phyloP scores from a whole-genome alignment of 2,113 vertebrate species.

The Lethenteron reissneri region DNA sequence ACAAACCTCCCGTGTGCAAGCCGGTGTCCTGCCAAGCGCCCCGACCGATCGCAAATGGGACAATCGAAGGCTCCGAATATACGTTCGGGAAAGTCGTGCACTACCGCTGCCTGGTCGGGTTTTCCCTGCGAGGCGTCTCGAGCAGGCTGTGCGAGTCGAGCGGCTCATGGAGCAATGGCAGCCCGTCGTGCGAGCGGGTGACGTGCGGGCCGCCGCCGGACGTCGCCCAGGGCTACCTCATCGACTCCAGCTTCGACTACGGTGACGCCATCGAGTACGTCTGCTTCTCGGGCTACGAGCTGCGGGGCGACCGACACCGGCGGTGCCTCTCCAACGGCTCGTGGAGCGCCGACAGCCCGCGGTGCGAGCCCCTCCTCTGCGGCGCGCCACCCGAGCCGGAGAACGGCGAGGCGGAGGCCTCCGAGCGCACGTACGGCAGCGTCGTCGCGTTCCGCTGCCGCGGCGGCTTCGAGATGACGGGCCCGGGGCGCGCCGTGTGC shows the following conservation, averaged over 20 bases:
- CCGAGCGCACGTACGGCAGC: constrained; percentile 42
- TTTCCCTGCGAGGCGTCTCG: constrained; percentile 29
- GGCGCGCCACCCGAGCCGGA: constrained; percentile 27
- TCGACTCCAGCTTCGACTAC: constrained; percentile 49
- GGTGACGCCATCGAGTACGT: constrained; percentile 44
- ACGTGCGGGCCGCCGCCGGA: constrained; percentile 59
- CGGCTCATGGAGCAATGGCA: constrained; percentile 46
- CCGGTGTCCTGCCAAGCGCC: constrained; percentile 35
- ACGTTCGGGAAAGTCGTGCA: constrained; percentile 32
- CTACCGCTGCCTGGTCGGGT: constrained; percentile 52
- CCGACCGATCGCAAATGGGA: constrained; percentile 25
- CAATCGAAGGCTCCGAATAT: constrained; percentile 32
- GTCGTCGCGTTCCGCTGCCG: constrained; percentile 36
- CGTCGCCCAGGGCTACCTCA: constrained; percentile 55
- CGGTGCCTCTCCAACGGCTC: constrained; percentile 43
- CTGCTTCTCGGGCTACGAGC: constrained; percentile 60
- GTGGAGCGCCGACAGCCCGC: constrained; percentile 51
- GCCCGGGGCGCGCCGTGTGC: constrained; percentile 43
- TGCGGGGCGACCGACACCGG: constrained; percentile 36
- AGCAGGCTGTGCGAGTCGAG: constrained; percentile 34
- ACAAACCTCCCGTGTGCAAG: constrained; percentile 27
- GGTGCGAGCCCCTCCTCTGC: constrained; percentile 49
- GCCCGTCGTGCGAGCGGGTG: constrained; percentile 39
- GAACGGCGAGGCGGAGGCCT: constrained; percentile 30
- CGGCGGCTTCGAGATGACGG: constrained; percentile 47